Evolutionary conservation across 2,888 invertebrate genomes (phyloP).

Genomic region (Selenia dentaria): DNA sequence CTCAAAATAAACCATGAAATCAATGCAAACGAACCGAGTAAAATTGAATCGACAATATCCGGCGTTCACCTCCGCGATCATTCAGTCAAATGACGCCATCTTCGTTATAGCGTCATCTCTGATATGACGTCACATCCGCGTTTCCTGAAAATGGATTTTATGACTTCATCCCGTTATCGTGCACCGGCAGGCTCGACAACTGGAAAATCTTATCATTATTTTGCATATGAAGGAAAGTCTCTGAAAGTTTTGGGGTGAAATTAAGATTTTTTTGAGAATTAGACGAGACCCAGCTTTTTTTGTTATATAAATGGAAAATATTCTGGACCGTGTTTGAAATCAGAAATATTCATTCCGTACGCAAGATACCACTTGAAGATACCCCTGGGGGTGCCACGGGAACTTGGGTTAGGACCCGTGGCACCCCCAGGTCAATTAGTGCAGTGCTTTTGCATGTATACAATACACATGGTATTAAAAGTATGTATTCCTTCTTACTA

Average conservation of each 20-base stretch:
- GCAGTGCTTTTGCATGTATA: too few species aligned
- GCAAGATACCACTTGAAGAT: too few species aligned
- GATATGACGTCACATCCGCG: constrained; percentile 31
- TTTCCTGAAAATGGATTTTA: constrained; percentile 52
- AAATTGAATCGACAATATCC: constrained; percentile 24
- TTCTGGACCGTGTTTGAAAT: too few species aligned
- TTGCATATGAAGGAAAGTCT: constrained; percentile 34
- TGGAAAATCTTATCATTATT: constrained; percentile 42
- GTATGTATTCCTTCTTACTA: too few species aligned
- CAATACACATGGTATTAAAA: too few species aligned
- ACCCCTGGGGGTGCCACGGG: too few species aligned
- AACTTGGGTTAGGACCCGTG: too few species aligned
- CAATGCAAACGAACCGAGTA: constrained; percentile 14
- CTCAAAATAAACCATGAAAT: not conserved
- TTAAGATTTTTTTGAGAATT: not conserved
- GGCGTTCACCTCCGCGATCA: constrained; percentile 24
- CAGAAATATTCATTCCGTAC: too few species aligned
- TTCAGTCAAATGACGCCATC: constrained; percentile 28
- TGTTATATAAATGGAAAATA: too few species aligned
- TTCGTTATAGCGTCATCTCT: constrained; percentile 15
- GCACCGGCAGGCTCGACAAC: constrained; percentile 43
- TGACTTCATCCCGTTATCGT: constrained; percentile 56
- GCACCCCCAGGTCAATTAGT: too few species aligned
- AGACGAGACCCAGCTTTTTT: too few species aligned
- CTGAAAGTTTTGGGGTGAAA: not conserved